Base-by-base conservation (phyloP, 2,888 invertebrate genomes). In the Phanerotoma sp. region DNA sequence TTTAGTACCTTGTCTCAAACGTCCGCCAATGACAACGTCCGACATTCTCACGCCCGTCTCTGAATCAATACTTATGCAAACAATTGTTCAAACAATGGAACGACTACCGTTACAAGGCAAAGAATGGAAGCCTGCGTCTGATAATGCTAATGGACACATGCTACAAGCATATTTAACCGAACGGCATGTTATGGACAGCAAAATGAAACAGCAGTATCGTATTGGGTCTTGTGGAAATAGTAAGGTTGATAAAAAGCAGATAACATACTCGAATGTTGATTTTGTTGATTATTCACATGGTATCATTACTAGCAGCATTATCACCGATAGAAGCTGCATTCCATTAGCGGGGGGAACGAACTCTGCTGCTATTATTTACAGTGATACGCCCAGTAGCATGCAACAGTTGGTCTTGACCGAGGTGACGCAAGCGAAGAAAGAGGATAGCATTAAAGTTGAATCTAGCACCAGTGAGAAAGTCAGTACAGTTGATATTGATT, bases 161-260 rank as follows among this genome's bases (percentile, higher is more conserved):
- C 77, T 88, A 49, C 87, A 88, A 62, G 86, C 86, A 1, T 89
- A 89, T 74, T 80, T 88, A 46, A 87, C 87, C 2, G 88, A 88
- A 69, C 81, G 86, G 68, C 87, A 88, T 13, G 78, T 88, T 45
- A 82, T 85, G 69, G 86, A 88, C 70, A 82, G 85, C 33, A 85
- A 84, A 74, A 86, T 88, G 56, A 89, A 88, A 73, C 87, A 87
- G 71, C 76, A 75, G 44, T 76, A 73, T 50, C 66, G 72, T 9
- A 70, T 73, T 0, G 74, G 72, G 2, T 62, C 51, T 20, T 61
- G 64, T 25, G 35, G 35, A 35, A 18, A 15, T 38, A 18, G 11
- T 0, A 74, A 69, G 16, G 6, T 57, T n/a, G 69, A 70, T 13
- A 56, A 60, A 32, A 66, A 66, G 15, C 53, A 58, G 3, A 13